Conservation (phyloP, 2,888 invertebrate genomes). For the Caenorhabditis macrosperma region DNA sequence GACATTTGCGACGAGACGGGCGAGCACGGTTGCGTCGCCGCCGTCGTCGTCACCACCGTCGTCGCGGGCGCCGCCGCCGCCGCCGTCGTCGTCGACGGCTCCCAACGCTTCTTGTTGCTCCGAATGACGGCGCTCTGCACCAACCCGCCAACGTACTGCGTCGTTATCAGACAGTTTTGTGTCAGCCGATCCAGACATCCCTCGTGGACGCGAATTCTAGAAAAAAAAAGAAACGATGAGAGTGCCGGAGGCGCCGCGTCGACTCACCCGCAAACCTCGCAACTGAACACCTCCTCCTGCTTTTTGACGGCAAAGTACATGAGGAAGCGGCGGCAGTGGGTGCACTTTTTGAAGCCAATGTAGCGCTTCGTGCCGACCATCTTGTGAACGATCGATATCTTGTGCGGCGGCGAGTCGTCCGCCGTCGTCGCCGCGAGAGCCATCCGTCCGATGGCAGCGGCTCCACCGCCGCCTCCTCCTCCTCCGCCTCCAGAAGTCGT, state of each 20-base stretch:
- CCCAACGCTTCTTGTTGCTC: slow-evolving; percentile 45
- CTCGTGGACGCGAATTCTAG: slow-evolving; percentile 56
- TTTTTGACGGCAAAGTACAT: slow-evolving; percentile 28
- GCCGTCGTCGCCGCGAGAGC: background rate
- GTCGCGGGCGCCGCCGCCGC: slow-evolving; percentile 7
- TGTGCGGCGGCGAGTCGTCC: background rate
- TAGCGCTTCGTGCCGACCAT: slow-evolving; percentile 29
- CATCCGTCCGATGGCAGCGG: background rate
- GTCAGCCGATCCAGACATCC: slow-evolving; percentile 39
- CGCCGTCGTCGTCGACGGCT: background rate
- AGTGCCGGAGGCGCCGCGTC: background rate
- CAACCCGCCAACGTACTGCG: slow-evolving; percentile 39
- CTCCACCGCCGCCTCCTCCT: background rate
- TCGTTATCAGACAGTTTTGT: slow-evolving; percentile 40
- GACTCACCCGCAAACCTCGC: slow-evolving; percentile 59
- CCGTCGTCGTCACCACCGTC: background rate
- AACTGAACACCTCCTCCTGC: slow-evolving; percentile 45
- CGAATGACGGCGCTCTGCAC: slow-evolving; percentile 37
- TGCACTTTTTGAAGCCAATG: slow-evolving; percentile 31
- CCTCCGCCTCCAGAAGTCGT: slow-evolving; percentile 5
- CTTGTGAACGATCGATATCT: slow-evolving; percentile 38
- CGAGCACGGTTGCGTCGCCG: slow-evolving; percentile 22
- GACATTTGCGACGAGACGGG: slow-evolving; percentile 2
- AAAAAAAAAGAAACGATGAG: background rate
- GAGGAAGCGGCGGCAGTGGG: slow-evolving; percentile 31